Evolutionary conservation across 2,888 invertebrate genomes (phyloP).

Genomic region (Drosophila rellima): DNA sequence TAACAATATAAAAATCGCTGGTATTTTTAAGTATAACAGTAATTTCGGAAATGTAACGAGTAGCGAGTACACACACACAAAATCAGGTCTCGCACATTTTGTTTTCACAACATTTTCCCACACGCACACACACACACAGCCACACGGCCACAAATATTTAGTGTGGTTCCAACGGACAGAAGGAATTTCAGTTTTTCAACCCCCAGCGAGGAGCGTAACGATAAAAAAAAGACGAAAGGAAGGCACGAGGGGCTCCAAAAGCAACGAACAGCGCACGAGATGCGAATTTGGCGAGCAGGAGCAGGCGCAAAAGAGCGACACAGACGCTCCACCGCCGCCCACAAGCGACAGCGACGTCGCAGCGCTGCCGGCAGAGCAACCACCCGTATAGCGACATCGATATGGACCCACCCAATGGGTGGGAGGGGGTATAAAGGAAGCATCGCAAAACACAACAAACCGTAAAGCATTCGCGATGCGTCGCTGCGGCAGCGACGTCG

Average conservation of each 20-base stretch:
- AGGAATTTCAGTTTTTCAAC: constrained; percentile 58
- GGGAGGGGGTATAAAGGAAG: constrained; percentile 5
- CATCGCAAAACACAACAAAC: constrained; percentile 83
- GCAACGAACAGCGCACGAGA: constrained; percentile 44
- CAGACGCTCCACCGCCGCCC: constrained; percentile 48
- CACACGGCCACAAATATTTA: constrained; percentile 1
- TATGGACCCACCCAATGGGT: constrained; percentile 18
- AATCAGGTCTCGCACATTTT: background rate
- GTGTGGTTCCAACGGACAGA: constrained; percentile 11
- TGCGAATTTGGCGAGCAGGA: constrained; percentile 47
- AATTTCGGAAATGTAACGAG: background rate
- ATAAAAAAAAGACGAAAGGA: constrained; percentile 54
- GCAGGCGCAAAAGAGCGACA: constrained; percentile 67
- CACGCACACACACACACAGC: constrained; percentile 10
- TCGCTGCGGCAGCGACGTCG: constrained; percentile 21
- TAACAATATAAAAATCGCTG: background rate
- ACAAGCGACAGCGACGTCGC: constrained; percentile 17
- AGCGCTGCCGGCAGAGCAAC: constrained; percentile 58
- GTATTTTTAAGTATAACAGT: constrained; percentile 4
- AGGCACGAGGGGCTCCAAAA: constrained; percentile 47
- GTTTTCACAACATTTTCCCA: constrained; percentile 4
- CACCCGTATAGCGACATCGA: constrained; percentile 52
- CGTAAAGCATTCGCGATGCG: constrained; percentile 81
- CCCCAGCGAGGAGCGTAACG: constrained; percentile 45
- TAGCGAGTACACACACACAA: constrained; percentile 1